Evolutionary conservation across 1,140 invertebrate genomes (phyloP), one percentile per base, ranked within the genome.

Genomic region (Venustaconcha ellipsiformis): DNA sequence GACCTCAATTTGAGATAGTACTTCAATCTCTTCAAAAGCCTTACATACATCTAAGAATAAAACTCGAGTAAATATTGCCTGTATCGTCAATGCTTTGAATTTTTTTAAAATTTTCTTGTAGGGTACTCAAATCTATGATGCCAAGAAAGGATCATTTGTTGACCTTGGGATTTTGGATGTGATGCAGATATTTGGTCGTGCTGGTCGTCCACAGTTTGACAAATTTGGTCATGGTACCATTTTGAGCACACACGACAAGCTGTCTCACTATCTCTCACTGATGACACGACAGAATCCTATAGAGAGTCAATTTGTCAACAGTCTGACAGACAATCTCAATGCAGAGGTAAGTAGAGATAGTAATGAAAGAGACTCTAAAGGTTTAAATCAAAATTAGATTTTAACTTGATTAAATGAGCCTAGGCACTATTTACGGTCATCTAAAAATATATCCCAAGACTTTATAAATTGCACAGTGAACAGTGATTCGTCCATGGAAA

Each of bases 81-180:
- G 26, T 48, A 48, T 48, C 11, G 37, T 11, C 37, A 48, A 6
- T 48, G 11, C 11, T 48, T 48, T 48, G 37, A 48, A 48, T 48
- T 48, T 48, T 58, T 20, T 56, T 30, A 6, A 20, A 48, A 20
- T 67, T 58, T 82, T 69, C 64, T 82, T 90, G 18, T 81, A 96
- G 94, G 98, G 99, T 30, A 99, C 99, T 15, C 96, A 99, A 89
- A 95, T 99, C 68, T 99, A 99, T 90, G 97, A 99, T 91, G 94
- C 97, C 20, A 97, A 97, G 83, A 95, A 95, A 82, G 97, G 98
- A 0, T 93, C 94, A 1, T 99, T 98, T 91, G 94, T 99, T 0
- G 97, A 99, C 89, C 90, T 99, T 14, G 96, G 96, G 72, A 98
- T 99, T 83, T 91, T 99, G 59, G 99, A 99, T 91, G 98, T 99